Evolutionary conservation across 2,888 invertebrate genomes (phyloP).

Genomic region (Caenorhabditis sp.): DNA sequence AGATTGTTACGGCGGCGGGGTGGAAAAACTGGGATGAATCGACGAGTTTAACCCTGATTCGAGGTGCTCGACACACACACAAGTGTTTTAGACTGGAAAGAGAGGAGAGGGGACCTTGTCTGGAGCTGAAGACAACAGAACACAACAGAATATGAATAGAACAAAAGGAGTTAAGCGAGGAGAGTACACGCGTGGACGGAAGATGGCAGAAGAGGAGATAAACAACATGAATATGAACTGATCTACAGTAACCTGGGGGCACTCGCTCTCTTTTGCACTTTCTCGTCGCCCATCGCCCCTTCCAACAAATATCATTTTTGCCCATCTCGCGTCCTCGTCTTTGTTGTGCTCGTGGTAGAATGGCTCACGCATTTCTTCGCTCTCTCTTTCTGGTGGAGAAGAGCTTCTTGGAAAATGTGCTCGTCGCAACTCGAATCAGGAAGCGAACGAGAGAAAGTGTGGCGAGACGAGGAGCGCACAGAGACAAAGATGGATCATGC

Average conservation of each 20-base stretch:
- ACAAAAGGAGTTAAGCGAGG: background rate
- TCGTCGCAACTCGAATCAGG: constrained; percentile 43
- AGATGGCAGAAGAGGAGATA: constrained; percentile 18
- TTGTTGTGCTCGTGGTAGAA: no score
- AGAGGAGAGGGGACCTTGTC: background rate
- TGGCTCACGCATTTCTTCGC: no score
- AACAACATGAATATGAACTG: background rate
- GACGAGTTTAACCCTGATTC: no score
- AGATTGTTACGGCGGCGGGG: no score
- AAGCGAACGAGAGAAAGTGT: constrained; percentile 20
- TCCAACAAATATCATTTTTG: constrained; percentile 28
- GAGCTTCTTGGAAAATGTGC: no score
- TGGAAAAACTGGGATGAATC: constrained; percentile 1
- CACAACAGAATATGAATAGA: background rate
- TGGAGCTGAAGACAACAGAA: constrained; percentile 9
- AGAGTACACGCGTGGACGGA: constrained; percentile 7
- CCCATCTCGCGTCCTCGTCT: constrained; percentile 9
- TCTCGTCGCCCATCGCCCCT: background rate
- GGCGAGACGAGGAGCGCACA: constrained; percentile 18
- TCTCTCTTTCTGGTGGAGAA: no score
- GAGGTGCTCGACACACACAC: no score
- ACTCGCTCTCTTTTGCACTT: background rate
- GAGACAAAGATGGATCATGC: constrained; percentile 49
- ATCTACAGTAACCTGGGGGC: constrained; percentile 37
- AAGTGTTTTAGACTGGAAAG: background rate